Evolutionary conservation across 2,797 vertebrate genomes (phyloP), one percentile per base, ranked within the genome.

Genomic region (Parauchenoglanis ngamensis): DNA sequence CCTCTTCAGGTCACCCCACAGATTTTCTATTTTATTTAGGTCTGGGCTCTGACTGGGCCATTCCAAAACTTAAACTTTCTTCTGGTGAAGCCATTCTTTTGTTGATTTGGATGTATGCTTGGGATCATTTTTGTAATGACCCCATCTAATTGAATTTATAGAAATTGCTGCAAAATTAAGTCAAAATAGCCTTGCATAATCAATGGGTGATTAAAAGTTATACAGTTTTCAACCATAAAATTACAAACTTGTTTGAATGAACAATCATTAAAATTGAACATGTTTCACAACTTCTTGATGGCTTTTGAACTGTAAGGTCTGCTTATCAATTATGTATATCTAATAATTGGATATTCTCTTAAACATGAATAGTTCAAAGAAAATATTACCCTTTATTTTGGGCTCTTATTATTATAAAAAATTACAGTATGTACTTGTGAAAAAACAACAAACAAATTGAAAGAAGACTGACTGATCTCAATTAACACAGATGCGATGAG

Each of bases 401-500:
- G n/a, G 31, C 6, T 75, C 28, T 54, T 61, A 23, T 77, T 56
- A 54, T 86, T 23, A 31, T 1, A 68, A 31, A 52, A 84, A 75
- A 85, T 78, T 77, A 61, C 52, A n/a, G 54, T 70, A 72, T 59
- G 12, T 5, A 1, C 52, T 84, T 76, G n/a, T 57, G 44, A 77
- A 83, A 79, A 52, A 67, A 73, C 52, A 83, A 85, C 77, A 25
- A 15, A 72, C 21, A 85, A 52, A 83, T 68, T 46, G 28, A 46
- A 85, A 84, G 17, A 67, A 7, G 7, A 83, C 49, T 52, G 5
- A 44, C 31, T 84, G 31, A 73, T 85, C 25, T 54, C 7, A n/a
- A 25, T 77, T 65, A n/a, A 25, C 67, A 61, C 92, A 99, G 98
- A 94, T 99, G 98, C 85, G 97, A 98, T 25, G 96, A 97, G 88